phyloP scores from a whole-genome alignment of 2,797 vertebrate genomes.

The Vultur gryphus region DNA sequence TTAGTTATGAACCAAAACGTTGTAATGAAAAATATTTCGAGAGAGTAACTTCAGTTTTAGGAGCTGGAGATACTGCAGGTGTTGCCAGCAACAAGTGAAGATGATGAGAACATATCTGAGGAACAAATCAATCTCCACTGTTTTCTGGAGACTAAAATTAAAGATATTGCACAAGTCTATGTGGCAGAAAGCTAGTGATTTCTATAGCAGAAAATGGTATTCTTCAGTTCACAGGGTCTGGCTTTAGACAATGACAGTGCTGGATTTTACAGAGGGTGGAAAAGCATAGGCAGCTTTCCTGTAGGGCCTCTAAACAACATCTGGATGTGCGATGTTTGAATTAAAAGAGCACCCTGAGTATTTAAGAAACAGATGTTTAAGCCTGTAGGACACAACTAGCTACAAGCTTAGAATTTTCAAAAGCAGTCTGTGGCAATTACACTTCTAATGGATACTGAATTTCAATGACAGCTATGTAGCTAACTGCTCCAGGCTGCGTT shows the following conservation, averaged over 20 bases:
- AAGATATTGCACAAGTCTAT: background rate
- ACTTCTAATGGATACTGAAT: background rate
- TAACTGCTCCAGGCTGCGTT: background rate
- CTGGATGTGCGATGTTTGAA: background rate
- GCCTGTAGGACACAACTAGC: background rate
- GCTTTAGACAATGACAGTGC: background rate
- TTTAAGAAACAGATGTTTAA: constrained; percentile 1
- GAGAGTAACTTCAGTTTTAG: background rate
- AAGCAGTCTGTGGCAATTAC: constrained; percentile 4
- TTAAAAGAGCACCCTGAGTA: background rate
- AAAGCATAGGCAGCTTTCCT: background rate
- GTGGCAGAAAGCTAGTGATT: background rate
- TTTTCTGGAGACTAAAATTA: background rate
- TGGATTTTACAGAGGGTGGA: background rate
- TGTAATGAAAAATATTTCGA: background rate
- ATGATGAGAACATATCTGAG: background rate
- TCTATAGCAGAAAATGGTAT: background rate
- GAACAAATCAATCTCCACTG: background rate
- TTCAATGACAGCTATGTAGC: background rate
- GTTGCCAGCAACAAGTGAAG: background rate
- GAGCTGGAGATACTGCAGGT: background rate
- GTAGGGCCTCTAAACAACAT: constrained; percentile 3
- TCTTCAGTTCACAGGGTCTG: background rate
- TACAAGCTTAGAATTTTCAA: background rate
- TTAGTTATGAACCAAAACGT: background rate